Evolutionary conservation across 2,113 vertebrate genomes (phyloP).

Genomic region (Cheilinus undulatus): DNA sequence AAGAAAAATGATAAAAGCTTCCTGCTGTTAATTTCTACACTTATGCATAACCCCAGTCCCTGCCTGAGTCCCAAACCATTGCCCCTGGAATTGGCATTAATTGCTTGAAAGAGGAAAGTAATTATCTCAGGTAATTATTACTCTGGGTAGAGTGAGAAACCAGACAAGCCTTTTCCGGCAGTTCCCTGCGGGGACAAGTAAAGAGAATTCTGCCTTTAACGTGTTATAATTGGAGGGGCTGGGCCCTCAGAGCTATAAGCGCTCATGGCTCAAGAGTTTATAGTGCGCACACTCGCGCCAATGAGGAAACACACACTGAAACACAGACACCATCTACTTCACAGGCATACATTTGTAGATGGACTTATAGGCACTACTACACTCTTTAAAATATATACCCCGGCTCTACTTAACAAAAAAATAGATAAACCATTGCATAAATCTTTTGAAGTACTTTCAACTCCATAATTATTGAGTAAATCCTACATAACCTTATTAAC

Average conservation of each 20-base stretch:
- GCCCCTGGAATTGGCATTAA: slow-evolving; percentile 81
- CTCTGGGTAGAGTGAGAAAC: slow-evolving; percentile 79
- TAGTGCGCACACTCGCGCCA: slow-evolving; percentile 26
- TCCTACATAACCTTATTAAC: too few species aligned
- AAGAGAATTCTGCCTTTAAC: slow-evolving; percentile 79
- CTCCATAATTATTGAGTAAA: too few species aligned
- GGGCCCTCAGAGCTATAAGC: slow-evolving; percentile 73
- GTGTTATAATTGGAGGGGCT: slow-evolving; percentile 83
- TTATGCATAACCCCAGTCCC: slow-evolving; percentile 53
- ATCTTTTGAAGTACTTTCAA: too few species aligned
- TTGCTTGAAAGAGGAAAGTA: slow-evolving; percentile 84
- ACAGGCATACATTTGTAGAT: slow-evolving; percentile 12
- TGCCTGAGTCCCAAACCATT: slow-evolving; percentile 69
- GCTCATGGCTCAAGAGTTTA: slow-evolving; percentile 66
- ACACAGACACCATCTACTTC: slow-evolving; percentile 9
- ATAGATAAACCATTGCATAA: too few species aligned
- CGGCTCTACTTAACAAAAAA: too few species aligned
- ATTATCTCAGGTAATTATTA: slow-evolving; percentile 89
- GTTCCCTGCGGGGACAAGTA: slow-evolving; percentile 72
- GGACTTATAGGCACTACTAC: neutral
- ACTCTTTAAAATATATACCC: too few species aligned
- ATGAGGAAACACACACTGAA: slow-evolving; percentile 1
- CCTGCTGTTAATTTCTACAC: slow-evolving; percentile 61
- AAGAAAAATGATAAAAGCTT: slow-evolving; percentile 45
- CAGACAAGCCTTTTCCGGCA: slow-evolving; percentile 64